Base-by-base conservation (phyloP, 2,113 vertebrate species). In the Papio anubis region DNA sequence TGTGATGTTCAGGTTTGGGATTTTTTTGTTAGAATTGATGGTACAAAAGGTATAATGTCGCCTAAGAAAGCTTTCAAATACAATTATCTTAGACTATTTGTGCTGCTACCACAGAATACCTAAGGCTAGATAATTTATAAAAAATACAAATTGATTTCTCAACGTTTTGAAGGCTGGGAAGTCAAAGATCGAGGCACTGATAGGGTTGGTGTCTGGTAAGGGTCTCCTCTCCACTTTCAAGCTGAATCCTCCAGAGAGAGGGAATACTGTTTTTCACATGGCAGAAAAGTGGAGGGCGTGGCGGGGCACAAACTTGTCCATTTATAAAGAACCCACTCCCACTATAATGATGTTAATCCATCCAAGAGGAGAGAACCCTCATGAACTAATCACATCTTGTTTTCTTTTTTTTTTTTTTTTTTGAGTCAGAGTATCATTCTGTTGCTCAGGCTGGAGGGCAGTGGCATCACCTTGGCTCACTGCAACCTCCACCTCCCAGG, bases 101-200 rank as follows among this genome's bases (percentile, higher is more conserved):
- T 79, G 11, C 18, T n/a, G 23, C 11, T 30, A 4, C 35, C 38
- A 75, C 8, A 48, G 14, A n/a, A 38, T 38, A 48, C 4, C 10
- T 48, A 32, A 27, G 30, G 35, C 59, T 23, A 2, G 30, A 6
- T 59, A 45, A 59, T 20, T 45, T 35, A 72, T 86, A 25, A 50
- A 70, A 13, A n/a, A 52, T 50, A 52, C 2, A 35, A 35, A n/a
- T 48, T 52, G 27, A 52, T 86, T 70, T 86, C 64, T 38, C 45
- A 78, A 23, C 3, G 45, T 38, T 70, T 45, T 50, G 64, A 13
- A 27, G 14, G 6, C 40, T 45, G 30, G 35, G 13, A 48, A 73
- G 32, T 43, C 5, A 8, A 73, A 27, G 6, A 59, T 73, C 6
- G 20, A 59, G 13, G 48, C 9, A 1, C 8, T 1, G 0, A 6